phyloP scores from a whole-genome alignment of 2,113 vertebrate species.

The Zosterops hypoxanthus region DNA sequence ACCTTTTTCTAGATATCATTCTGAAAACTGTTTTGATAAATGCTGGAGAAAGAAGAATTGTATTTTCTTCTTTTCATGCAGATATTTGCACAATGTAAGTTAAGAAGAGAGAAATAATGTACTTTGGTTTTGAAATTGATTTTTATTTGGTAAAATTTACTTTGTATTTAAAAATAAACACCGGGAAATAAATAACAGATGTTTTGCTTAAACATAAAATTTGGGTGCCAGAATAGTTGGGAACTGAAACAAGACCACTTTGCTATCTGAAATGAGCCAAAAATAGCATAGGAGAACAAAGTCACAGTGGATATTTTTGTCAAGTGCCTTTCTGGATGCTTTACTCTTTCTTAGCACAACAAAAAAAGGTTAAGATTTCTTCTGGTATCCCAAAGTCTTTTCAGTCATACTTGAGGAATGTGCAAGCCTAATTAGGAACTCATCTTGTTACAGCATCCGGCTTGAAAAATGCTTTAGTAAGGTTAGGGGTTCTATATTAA shows the following conservation, averaged over 20 bases:
- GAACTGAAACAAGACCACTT: not conserved
- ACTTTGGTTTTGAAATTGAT: not conserved
- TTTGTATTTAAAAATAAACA: not conserved
- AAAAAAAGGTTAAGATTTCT: not conserved
- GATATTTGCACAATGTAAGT: slow-evolving; percentile 97
- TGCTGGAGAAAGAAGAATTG: slow-evolving; percentile 86
- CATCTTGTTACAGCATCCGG: not conserved
- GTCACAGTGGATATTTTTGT: not conserved
- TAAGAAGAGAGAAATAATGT: not conserved
- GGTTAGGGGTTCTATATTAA: not conserved
- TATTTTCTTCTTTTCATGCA: slow-evolving; percentile 96
- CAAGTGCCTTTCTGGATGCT: not conserved
- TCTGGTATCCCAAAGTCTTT: not conserved
- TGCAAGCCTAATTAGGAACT: not conserved
- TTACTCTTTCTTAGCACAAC: not conserved
- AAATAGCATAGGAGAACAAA: not conserved
- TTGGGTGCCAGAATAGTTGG: not conserved
- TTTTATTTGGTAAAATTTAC: not conserved
- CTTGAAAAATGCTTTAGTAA: not conserved
- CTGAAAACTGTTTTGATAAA: slow-evolving; percentile 89
- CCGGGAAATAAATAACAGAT: not conserved
- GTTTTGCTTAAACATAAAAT: not conserved
- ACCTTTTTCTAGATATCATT: slow-evolving; percentile 89
- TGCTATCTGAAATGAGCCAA: not conserved
- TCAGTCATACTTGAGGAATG: not conserved